Evolutionary conservation across 2,113 vertebrate genomes (phyloP).

Genomic region (Pavo muticus): DNA sequence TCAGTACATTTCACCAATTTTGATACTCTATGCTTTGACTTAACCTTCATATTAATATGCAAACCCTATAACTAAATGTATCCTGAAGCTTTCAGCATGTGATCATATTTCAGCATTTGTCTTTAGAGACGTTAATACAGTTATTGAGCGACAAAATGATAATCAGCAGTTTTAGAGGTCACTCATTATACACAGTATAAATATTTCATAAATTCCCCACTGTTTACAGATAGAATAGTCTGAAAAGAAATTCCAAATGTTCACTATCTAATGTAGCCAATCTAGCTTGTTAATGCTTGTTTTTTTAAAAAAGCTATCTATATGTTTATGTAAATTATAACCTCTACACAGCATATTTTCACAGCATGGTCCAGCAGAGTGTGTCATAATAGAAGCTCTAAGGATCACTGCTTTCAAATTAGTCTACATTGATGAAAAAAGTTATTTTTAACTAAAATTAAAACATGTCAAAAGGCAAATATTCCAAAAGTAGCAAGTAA

Average conservation of each 20-base stretch:
- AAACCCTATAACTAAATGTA: background rate
- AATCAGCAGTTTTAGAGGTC: conserved; percentile 53
- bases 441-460: background rate
- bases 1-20: background rate
- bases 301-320: background rate
- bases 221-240: conserved; percentile 27
- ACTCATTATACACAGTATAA: conserved; percentile 9
- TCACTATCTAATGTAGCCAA: background rate
- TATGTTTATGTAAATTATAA: conserved; percentile 31
- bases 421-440: background rate
- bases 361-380: background rate
- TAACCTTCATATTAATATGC: background rate
- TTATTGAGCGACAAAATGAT: conserved; percentile 43
- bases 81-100: conserved; percentile 12
- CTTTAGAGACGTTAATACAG: conserved; percentile 9
- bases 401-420: background rate
- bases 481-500: background rate
- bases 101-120: conserved; percentile 21
- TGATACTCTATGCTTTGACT: background rate
- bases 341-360: background rate
- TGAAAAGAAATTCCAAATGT: conserved; percentile 14
- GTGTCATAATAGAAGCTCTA: background rate
- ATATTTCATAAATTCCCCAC: conserved; percentile 49
- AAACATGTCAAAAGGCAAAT: background rate
- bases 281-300: background rate